Evolutionary conservation across 2,797 vertebrate genomes (phyloP), one percentile per base, ranked within the genome.

Genomic region (Lutra lutra): DNA sequence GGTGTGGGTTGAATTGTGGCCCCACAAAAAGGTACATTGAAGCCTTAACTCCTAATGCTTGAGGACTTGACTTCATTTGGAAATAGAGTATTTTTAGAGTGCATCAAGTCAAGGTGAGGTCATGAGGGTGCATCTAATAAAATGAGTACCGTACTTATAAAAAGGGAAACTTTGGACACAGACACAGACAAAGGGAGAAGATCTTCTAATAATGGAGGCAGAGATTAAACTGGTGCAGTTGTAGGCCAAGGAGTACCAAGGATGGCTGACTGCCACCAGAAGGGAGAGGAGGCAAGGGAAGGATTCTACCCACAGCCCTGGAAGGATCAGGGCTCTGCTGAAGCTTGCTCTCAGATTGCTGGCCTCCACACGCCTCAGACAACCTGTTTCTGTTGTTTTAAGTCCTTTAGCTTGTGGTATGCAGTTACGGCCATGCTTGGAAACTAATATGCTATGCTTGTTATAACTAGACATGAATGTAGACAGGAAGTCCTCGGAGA

Each of bases 381-480:
- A 8, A 20, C 77, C 5, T 4, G 12, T 73, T 46, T 54, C 54
- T 73, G 11, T 25, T 21, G 35, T 64, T 80, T 80, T n/a, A 73
- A n/a, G 68, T 12, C 51, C 21, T 20, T 46, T 38, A 15, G 27
- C 27, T 66, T 35, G 21, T 29, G 23, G 35, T 4, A 46, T 14
- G 85, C 66, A 46, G 21, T 56, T 66, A 32, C 0, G 0, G 35
- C 43, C 62, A 0, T 29, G 18, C 23, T 54, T 11, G 62, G 51
- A 78, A 62, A 60, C 9, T 12, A 3, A 35, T 2, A 11, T 14
- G 21, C 7, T 18, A 3, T 29, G 15, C 18, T 0, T 0, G 25
- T 18, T 79, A 11, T 9, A 54, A 14, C 12, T 60, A 40, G 62
- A 73, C 7, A 3, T 1, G 38, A 43, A 17, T 12, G 20, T 13